Evolutionary conservation across 2,888 invertebrate species (phyloP), one percentile per base, ranked within the genome.

Genomic region (Epicampocera succincta): DNA sequence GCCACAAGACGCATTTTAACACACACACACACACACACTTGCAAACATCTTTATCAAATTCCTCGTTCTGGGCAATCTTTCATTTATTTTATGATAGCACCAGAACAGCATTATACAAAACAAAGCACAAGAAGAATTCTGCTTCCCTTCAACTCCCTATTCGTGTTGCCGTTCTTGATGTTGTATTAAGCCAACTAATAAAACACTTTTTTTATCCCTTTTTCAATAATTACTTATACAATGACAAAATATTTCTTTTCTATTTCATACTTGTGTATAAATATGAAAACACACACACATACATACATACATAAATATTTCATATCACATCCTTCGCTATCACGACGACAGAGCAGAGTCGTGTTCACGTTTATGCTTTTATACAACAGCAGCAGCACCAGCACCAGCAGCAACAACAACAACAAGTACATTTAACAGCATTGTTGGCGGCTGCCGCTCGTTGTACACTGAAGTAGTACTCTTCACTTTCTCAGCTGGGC

Each of bases 171-270:
- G 42, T 52, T 44, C 33, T 33, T 33, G 33, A n/a, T 54, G 21
- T 52, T 44, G 33, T 8, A 60, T 72, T 58, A 66, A 72, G 25
- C 21, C 65, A 46, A 72, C 72, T 66, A 78, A 72, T 44, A 72
- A 65, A 78, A 38, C n/a, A 60, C 68, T 77, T 69, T 77, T 69
- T 65, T 17, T 52, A 21, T 46, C 52, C 44, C 11, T 50, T 50
- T 60, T 44, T 38, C 58, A 71, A 71, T 65, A 77, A 77, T 78
- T 66, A 66, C 58, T 78, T 60, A 60, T 12, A 60, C 72, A 65
- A 60, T 78, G 72, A 60, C 72, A 79, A 69, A 60, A 66, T 19
- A 75, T 50, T 15, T 46, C 15, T 15, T 46, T 11, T 11, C 44
- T 42, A 66, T 79, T 73, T 17, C 29, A 52, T 40, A 58, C 29